Evolutionary conservation across 2,113 vertebrate species (phyloP), one percentile per base, ranked within the genome.

Genomic region (Microtus pennsylvanicus): DNA sequence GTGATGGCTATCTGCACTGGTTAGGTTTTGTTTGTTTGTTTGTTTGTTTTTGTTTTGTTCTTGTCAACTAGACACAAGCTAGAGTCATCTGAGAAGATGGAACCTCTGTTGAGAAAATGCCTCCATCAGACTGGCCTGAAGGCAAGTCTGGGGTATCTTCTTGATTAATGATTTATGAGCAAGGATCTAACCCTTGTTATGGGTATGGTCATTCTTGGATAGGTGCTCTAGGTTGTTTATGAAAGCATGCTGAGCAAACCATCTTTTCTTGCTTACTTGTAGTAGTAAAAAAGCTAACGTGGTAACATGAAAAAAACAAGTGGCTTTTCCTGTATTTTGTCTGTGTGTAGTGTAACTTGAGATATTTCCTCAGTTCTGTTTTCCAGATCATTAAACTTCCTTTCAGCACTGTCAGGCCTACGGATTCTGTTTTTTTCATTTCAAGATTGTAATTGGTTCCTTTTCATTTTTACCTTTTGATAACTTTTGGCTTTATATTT

Each of bases 311-410:
- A 82, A 10, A 33, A 30, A 33, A n/a, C 35, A 35, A 33, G 63
- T 26, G 30, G 28, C 11, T 52, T 67, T 26, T 1, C 2, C 24
- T 35, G 24, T 17, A 47, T 24, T 52, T 92, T 76, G 45, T 55
- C 26, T 50, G 10, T 87, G 17, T 67, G 11, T 88, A 19, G 19
- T 74, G 12, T 13, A 69, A 75, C 61, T 65, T 75, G 52, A 47
- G 22, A 85, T n/a, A 89, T 63, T 89, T 92, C 61, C 83, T 89
- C 58, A 91, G 12, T 74, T 81, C 52, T 91, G 47, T 75, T 33
- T 95, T 97, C 80, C 58, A 87, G 7, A 42, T 94, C 50, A 30
- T 70, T 69, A 91, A 72, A 22, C 76, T 24, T 97, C 87, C 83
- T 47, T 93, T 89, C 70, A 86, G 22, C 30, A 69, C 76, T 81